phyloP scores from a whole-genome alignment of 2,113 vertebrate genomes.

The Callospermophilus lateralis region DNA sequence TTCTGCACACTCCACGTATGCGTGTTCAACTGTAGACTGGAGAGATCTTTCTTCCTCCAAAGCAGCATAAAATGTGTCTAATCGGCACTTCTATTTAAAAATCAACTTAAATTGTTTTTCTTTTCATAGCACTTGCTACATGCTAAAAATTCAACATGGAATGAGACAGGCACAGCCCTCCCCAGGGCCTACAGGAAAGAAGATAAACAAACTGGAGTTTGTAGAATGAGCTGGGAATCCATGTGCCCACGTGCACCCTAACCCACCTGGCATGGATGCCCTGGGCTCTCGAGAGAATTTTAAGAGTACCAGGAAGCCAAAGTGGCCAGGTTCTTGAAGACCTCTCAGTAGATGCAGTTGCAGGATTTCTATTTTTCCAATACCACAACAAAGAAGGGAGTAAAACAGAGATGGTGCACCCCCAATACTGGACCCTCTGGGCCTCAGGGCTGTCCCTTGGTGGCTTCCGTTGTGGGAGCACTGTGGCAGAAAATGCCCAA shows the following conservation, averaged over 20 bases:
- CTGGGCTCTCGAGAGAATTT: background rate
- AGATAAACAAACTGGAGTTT: background rate
- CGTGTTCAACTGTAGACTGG: background rate
- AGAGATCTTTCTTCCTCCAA: conserved; percentile 5
- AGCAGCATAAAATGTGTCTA: conserved; percentile 3
- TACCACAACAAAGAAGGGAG: background rate
- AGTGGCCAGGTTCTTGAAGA: background rate
- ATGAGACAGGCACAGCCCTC: background rate
- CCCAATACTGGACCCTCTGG: background rate
- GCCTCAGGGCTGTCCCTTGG: background rate
- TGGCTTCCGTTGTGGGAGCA: no score
- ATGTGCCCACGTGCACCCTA: rapidly evolving
- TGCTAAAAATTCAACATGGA: conserved; percentile 27
- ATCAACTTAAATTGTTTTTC: conserved; percentile 37
- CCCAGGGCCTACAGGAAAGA: background rate
- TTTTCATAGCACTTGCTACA: conserved; percentile 30
- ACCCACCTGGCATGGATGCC: background rate
- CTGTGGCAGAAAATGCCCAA: background rate
- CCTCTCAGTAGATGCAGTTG: background rate
- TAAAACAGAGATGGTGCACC: background rate
- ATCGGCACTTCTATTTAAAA: conserved; percentile 55
- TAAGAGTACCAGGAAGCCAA: background rate
- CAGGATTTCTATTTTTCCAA: background rate
- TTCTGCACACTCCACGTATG: background rate
- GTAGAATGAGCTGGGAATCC: background rate